Conservation (phyloP, 2,888 invertebrate species). For the Psococerastis gibbosa region DNA sequence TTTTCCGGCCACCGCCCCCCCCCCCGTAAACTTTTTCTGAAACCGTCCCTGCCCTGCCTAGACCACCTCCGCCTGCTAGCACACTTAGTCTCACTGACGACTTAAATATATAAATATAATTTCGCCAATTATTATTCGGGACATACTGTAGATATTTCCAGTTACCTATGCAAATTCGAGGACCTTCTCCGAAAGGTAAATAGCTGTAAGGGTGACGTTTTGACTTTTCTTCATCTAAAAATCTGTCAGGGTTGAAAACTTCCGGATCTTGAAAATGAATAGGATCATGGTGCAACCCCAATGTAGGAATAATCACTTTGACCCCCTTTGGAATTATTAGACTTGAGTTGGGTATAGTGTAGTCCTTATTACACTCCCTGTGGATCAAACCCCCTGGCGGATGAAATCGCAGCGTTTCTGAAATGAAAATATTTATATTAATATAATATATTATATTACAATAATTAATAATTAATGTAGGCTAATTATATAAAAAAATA, state of each 20-base stretch:
- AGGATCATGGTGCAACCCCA: conserved; percentile 25
- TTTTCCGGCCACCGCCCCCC: no score
- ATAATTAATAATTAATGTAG: no score
- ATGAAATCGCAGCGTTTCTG: conserved; percentile 27
- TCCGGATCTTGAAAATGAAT: conserved; percentile 26
- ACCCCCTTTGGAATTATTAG: conserved; percentile 22
- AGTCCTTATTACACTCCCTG: conserved; percentile 21
- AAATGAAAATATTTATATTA: conserved; percentile 15
- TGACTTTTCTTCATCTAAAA: conserved; percentile 24
- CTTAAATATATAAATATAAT: no score
- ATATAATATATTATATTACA: background rate
- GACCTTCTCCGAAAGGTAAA: conserved; percentile 25
- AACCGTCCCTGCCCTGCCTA: no score
- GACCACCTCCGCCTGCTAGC: no score
- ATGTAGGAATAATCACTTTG: conserved; percentile 23
- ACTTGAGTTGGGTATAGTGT: conserved; percentile 20
- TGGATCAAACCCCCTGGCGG: conserved; percentile 24
- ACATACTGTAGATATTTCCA: no score
- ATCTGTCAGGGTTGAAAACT: conserved; percentile 28
- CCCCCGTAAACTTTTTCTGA: no score
- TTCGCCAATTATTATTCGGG: no score
- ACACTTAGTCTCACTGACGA: no score
- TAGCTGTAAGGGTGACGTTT: conserved; percentile 20
- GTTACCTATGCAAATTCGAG: conserved; percentile 25
- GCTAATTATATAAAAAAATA: no score